Percentiles rank a stretch among this genome's conserved stretches.
Conservation (phyloP, 2,797 vertebrate species). For the Chaenodraco wilsoni region DNA sequence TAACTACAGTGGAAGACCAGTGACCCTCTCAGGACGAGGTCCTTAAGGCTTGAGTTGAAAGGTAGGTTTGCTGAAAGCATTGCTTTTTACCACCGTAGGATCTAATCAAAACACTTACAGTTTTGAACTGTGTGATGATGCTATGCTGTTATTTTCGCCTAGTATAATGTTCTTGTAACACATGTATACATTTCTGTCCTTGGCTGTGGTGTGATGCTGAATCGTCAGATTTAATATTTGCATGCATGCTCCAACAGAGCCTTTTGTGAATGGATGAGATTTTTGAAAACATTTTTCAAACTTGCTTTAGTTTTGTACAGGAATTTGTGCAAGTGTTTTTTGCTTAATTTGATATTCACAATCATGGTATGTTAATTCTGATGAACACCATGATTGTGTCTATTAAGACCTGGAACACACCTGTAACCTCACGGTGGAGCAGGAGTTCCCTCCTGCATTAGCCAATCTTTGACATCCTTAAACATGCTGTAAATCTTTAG, state of each 20-base stretch:
- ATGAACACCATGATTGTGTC: conserved; percentile 77
- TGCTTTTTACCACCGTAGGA: conserved; percentile 68
- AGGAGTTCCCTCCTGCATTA: conserved; percentile 81
- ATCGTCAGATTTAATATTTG: conserved; percentile 83
- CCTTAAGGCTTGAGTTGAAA: conserved; percentile 64
- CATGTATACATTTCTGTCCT: conserved; percentile 84
- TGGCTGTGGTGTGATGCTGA: conserved; percentile 85
- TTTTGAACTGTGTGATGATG: conserved; percentile 74
- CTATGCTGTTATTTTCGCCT: conserved; percentile 80
- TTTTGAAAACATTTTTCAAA: conserved; percentile 72
- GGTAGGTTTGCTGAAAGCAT: conserved; percentile 69
- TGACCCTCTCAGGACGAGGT: conserved; percentile 71
- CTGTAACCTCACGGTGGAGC: conserved; percentile 83
- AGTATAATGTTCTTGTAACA: conserved; percentile 83
- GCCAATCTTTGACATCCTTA: conserved; percentile 38
- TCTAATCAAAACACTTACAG: conserved; percentile 70
- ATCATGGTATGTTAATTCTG: conserved; percentile 74
- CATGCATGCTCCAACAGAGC: conserved; percentile 85
- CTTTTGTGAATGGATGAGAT: conserved; percentile 84
- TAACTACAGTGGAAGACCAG: conserved; percentile 69
- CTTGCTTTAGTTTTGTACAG: conserved; percentile 80
- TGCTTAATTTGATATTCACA: conserved; percentile 80
- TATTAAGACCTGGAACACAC: conserved; percentile 84
- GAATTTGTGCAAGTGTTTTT: conserved; percentile 81
- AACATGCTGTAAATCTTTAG: conserved; percentile 36